Conservation (phyloP, 2,797 vertebrate species). For the Clarias platycephalus region DNA sequence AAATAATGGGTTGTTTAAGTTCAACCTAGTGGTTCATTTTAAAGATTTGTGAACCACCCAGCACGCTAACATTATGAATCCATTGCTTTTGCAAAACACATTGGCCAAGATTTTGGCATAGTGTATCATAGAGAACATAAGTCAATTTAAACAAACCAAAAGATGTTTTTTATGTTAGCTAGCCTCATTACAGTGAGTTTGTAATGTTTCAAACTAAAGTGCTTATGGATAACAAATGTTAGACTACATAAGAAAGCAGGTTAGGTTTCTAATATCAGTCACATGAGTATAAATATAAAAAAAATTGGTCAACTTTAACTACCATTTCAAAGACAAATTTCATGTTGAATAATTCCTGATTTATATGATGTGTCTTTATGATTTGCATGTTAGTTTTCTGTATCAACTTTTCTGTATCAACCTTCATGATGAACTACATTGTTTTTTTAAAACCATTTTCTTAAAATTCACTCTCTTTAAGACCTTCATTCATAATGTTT, state of each 20-base stretch:
- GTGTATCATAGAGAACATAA: neutral
- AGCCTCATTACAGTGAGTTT: neutral
- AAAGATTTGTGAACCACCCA: neutral
- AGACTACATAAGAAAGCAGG: neutral
- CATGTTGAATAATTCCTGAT: neutral
- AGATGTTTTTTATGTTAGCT: neutral
- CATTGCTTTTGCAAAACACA: neutral
- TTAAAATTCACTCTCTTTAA: neutral
- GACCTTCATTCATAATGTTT: neutral
- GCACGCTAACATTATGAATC: neutral
- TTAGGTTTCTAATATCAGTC: neutral
- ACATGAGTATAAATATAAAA: neutral
- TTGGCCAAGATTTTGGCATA: neutral
- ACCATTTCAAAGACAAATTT: neutral
- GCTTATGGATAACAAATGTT: neutral
- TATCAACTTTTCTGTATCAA: neutral
- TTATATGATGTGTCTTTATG: neutral
- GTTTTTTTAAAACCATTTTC: neutral
- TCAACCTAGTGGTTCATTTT: neutral
- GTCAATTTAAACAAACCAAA: neutral
- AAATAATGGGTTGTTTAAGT: neutral
- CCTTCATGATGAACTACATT: neutral
- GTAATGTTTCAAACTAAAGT: neutral
- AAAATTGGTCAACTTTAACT: neutral
- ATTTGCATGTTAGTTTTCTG: neutral